Evolutionary conservation across 2,113 vertebrate species (phyloP).

Genomic region (Meriones unguiculatus): DNA sequence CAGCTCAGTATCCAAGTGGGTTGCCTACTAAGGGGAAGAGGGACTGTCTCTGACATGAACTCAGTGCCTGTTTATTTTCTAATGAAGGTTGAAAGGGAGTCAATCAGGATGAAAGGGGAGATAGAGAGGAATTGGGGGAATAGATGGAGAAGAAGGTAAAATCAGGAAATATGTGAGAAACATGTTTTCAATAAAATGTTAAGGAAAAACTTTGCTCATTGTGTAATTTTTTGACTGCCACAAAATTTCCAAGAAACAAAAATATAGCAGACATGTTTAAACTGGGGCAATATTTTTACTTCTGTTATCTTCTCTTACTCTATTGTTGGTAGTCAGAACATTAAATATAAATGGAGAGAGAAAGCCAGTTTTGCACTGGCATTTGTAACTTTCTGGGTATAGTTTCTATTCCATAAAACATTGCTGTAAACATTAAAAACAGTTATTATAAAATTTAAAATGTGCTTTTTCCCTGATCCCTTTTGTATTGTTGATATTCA

Average conservation of each 20-base stretch:
- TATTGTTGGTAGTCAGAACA: not conserved
- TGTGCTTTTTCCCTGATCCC: not conserved
- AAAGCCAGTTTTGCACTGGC: not conserved
- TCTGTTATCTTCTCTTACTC: not conserved
- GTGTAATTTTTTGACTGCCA: not conserved
- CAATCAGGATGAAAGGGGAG: not conserved
- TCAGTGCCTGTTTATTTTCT: not conserved
- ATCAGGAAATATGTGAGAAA: not conserved
- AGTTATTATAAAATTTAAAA: slow-evolving; percentile 56
- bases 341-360: not conserved
- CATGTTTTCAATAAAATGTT: not conserved
- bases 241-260: not conserved
- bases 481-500: slow-evolving; percentile 49
- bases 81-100: not conserved
- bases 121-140: not conserved
- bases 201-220: not conserved
- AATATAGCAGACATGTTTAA: not conserved
- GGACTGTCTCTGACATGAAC: too few species aligned
- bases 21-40: too few species aligned
- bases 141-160: not conserved
- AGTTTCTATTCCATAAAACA: slow-evolving; percentile 42
- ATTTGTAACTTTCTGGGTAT: slow-evolving; percentile 51
- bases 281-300: not conserved
- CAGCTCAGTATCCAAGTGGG: too few species aligned
- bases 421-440: slow-evolving; percentile 2